Evolutionary conservation across 1,140 invertebrate species (phyloP), one percentile per base, ranked within the genome.

Genomic region (Dendrolimus punctatus): DNA sequence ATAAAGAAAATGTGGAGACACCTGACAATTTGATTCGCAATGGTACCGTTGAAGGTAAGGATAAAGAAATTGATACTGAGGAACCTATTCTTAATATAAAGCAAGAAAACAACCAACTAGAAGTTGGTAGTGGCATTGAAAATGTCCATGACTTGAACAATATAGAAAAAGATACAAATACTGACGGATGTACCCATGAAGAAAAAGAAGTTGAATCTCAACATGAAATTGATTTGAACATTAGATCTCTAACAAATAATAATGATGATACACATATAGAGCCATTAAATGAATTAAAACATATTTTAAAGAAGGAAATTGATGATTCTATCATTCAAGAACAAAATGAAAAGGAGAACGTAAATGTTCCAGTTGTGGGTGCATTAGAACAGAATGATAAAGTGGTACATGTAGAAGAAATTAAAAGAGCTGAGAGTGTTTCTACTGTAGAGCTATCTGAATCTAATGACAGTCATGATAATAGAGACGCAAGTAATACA

Each of bases 1-100:
- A 23, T 23, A 56, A 46, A 66, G n/a, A 46, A 46, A 46, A 46
- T 46, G 23, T 37, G 38, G 46, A 46, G 23, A 23, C 23, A 46
- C n/a, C 4, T 46, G 8, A 46, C 9, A 46, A 6, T 23, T 23
- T 23, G 23, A 23, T 23, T 23, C 23, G 23, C 23, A 23, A 23
- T 23, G 23, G 23, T 6, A 46, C 6, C 40, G 2, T 8, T 50
- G 49, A 39, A 7, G 40, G 10, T 39, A 44, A 53, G 8, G n/a
- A 10, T 41, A 39, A 40, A 6, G 6, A 40, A 50, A 41, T 23
- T 50, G 41, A 40, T 10, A 7, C 9, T 10, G 49, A 50, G 6
- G 38, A 39, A 39, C n/a, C 8, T 4, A 0, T 40, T 9, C n/a
- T 40, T 40, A 10, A 4, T 39, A 8, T n/a, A 46, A 23, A 38